Evolutionary conservation across 2,113 vertebrate species (phyloP), one percentile per base, ranked within the genome.

Genomic region (Peromyscus leucopus): DNA sequence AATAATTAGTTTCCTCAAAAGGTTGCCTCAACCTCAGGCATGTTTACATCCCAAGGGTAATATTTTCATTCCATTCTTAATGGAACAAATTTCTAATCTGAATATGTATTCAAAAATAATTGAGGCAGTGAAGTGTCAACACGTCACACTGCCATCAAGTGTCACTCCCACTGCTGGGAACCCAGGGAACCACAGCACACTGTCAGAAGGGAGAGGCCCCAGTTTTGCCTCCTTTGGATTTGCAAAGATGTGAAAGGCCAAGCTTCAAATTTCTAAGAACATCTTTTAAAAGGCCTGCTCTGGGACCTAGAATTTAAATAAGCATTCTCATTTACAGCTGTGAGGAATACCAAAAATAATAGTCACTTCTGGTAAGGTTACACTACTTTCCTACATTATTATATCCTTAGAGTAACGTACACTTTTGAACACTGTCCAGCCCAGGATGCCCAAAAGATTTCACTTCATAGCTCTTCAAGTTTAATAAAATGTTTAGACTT

Each of bases 81-180:
- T 90, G 69, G 91, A 96, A 92, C 83, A 94, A 94, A 96, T 96
- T 97, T 97, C 95, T 95, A 97, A 98, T 96, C 94, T 96, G 95
- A 97, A 96, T 94, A 96, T 92, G 48, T 91, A 96, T 96, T 97
- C 76, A 94, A 89, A 96, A 96, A 83, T 97, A 97, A 97, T 82
- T 94, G 91, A 97, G 86, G 76, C 57, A 84, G 79, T 72, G 51
- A 28, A 80, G 10, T 48, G 51, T 93, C 91, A 96, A 88, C 86
- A 93, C 36, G 51, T 94, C 78, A 91, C 7, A 24, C 82, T 80
- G 86, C 89, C 57, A 65, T 22, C 74, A 75, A 36, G 69, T 26
- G 26, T 2, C 10, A 51, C 36, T 36, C 71, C 10, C 15, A 42
- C 55, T 24, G 48, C 63, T 51, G 28, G 76, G 82, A 79, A 90